These are phyloP conservation scores for Arrhamphus sclerolepis DNA, from an alignment of 2,797 vertebrate genomes.

Conservation along the genomic window DNA sequence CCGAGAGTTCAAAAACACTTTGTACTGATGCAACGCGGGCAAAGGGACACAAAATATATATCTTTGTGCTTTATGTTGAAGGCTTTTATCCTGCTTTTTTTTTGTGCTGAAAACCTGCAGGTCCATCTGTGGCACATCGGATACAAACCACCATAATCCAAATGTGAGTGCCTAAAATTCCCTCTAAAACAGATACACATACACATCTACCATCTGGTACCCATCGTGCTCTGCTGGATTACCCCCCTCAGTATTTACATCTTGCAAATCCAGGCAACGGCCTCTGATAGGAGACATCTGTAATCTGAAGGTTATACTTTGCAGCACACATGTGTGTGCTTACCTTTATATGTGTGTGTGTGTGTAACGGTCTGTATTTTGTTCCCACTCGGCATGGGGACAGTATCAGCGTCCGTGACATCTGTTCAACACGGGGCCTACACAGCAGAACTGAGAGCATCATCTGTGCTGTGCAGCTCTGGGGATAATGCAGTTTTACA, in stretches of 20 bases:
- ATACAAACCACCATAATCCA: slow-evolving; percentile 62
- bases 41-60: background rate
- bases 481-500: slow-evolving; percentile 33
- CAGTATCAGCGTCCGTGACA: slow-evolving; percentile 74
- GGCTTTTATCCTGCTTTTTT: slow-evolving; percentile 16
- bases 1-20: too few relatives aligned
- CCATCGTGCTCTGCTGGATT: slow-evolving; percentile 65
- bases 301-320: slow-evolving; percentile 79
- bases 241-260: slow-evolving; percentile 78
- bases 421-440: slow-evolving; percentile 75
- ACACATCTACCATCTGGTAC: slow-evolving; percentile 62
- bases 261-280: slow-evolving; percentile 70
- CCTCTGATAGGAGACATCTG: slow-evolving; percentile 75
- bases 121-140: slow-evolving; percentile 53
- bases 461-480: slow-evolving; percentile 50
- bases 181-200: slow-evolving; percentile 22
- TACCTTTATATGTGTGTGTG: slow-evolving; percentile 5
- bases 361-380: slow-evolving; percentile 60
- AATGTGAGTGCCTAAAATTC: slow-evolving; percentile 53
- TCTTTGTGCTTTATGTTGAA: slow-evolving; percentile 8
- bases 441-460: slow-evolving; percentile 63
- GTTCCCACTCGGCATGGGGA: slow-evolving; percentile 68
- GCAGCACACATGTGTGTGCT: slow-evolving; percentile 9
- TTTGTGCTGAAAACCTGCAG: slow-evolving; percentile 26
- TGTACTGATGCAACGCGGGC: background rate